phyloP scores from a whole-genome alignment of 2,888 invertebrate genomes.

The Acanthosepion esculentum region DNA sequence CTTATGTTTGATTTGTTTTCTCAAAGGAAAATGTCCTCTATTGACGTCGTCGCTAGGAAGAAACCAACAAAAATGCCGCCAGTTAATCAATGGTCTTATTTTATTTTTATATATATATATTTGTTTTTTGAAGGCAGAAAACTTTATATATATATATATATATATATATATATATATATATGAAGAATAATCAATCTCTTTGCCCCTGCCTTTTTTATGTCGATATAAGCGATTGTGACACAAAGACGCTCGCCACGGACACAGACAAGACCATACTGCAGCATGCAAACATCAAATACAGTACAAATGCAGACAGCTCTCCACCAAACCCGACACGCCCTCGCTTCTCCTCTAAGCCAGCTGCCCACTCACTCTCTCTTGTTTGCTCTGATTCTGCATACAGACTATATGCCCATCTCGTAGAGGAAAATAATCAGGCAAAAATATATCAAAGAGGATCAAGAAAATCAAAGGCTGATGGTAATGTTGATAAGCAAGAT shows the following conservation, averaged over 20 bases:
- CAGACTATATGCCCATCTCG: not conserved
- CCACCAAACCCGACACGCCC: not conserved
- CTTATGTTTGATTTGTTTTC: constrained; percentile 11
- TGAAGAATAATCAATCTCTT: not conserved
- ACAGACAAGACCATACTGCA: constrained; percentile 8
- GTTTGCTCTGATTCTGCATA: not conserved
- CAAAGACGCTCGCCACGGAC: not conserved
- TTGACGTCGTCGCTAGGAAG: not conserved
- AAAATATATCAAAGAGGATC: not conserved
- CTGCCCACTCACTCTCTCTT: not conserved
- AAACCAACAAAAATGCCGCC: not conserved
- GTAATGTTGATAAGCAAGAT: not conserved
- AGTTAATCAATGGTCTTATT: not conserved
- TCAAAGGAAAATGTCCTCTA: constrained; percentile 33
- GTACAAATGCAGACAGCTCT: not conserved
- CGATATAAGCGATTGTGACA: constrained; percentile 33
- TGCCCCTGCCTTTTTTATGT: not conserved
- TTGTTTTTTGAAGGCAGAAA: not conserved
- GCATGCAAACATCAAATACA: constrained; percentile 11
- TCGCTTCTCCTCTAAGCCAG: not conserved
- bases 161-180: no score
- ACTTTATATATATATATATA: not conserved
- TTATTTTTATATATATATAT: not conserved
- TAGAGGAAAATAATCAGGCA: not conserved
- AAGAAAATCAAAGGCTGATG: not conserved